Evolutionary conservation across 2,113 vertebrate species (phyloP).

Genomic region (Menura novaehollandiae): DNA sequence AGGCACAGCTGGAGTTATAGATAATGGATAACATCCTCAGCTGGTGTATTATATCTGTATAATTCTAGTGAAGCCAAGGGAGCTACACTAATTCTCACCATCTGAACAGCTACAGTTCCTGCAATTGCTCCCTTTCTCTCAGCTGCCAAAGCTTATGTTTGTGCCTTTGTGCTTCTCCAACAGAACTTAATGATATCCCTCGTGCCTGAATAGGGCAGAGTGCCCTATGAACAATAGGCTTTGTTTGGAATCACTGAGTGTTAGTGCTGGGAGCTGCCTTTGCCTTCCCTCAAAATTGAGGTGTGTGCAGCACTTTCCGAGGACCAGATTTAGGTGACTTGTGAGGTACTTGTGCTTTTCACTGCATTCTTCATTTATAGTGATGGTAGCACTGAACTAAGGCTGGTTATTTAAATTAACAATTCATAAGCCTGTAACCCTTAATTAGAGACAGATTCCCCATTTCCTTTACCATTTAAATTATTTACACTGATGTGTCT

Average conservation of each 20-base stretch:
- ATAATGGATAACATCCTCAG: slow-evolving; percentile 28
- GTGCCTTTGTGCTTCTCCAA: not conserved
- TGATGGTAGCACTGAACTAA: not conserved
- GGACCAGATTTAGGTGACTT: not conserved
- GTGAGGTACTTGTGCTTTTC: not conserved
- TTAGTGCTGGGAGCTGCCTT: not conserved
- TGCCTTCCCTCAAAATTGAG: not conserved
- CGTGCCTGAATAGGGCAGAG: not conserved
- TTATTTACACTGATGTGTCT: not conserved
- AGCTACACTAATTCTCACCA: not conserved
- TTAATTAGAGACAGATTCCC: not conserved
- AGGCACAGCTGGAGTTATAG: slow-evolving; percentile 18
- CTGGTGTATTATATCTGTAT: not conserved
- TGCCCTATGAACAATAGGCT: not conserved
- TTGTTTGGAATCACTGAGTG: not conserved
- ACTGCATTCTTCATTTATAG: not conserved
- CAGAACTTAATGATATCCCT: not conserved
- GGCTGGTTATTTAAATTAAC: not conserved
- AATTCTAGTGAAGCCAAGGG: not conserved
- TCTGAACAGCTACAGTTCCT: not conserved
- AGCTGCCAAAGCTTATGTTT: not conserved
- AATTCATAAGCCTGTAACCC: not conserved
- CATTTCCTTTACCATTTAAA: not conserved
- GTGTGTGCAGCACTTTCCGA: not conserved
- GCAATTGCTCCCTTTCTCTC: not conserved